Evolutionary conservation across 2,797 vertebrate genomes (phyloP), one percentile per base, ranked within the genome.

Genomic region (Crypturellus tataupa): DNA sequence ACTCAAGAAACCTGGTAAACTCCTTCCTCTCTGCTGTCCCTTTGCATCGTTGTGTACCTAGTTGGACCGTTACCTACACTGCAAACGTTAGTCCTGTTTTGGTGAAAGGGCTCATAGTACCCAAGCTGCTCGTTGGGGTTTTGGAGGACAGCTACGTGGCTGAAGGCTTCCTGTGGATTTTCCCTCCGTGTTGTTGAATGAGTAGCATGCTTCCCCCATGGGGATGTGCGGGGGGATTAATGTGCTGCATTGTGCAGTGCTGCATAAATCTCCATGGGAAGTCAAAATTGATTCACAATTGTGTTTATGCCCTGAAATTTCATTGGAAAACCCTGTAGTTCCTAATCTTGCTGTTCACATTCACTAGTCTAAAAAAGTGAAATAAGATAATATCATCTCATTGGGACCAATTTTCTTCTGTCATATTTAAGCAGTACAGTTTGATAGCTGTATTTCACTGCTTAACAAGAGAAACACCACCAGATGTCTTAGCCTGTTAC

Each of bases 391-490:
- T 56, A 95, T 88, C 80, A 90, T 94, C 69, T 96, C 95, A 77
- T 91, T 96, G 96, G 53, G 76, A 95, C 88, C 93, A 96, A 80
- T 95, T 84, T 86, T 91, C 86, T 92, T 87, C 90, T 95, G 62
- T 95, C 76, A 96, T 81, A 73, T 95, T 97, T 87, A 94, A 94
- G 76, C 71, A 95, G 92, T 85, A 87, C 77, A 94, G 80, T 96
- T 97, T 96, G 93, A 87, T 96, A 91, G 89, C 59, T 92, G 39
- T 93, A 90, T 96, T 85, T 95, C 82, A 94, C 82, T 95, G 71
- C 80, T 97, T 95, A 96, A 83, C 89, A 96, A 75, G 93, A 95
- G 95, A 95, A 62, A 85, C 90, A 86, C 80, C n/a, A 62, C 94
- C 65, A 84, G 88, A 80, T 89, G 96, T 94, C 91, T 92, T 80